These are phyloP conservation scores for Xylocampa areola DNA, from an alignment of 2,888 invertebrate genomes.

Conservation along the genomic window DNA sequence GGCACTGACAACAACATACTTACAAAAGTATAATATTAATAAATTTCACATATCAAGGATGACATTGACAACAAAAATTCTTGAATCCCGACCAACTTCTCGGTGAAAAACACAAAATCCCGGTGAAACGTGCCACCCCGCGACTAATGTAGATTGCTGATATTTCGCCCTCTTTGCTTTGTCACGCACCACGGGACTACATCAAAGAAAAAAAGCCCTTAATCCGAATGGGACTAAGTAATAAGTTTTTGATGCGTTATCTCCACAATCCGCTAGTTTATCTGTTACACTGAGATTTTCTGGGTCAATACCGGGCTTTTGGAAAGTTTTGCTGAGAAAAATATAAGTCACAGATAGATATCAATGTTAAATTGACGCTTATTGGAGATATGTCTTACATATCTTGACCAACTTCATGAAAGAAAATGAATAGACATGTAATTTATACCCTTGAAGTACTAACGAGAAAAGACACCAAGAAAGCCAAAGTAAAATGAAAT, in stretches of 20 bases:
- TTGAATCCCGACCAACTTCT: slow-evolving; percentile 36
- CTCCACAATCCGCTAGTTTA: slow-evolving; percentile 59
- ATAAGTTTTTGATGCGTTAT: slow-evolving; percentile 73
- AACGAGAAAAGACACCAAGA: not conserved
- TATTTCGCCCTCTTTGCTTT: slow-evolving; percentile 62
- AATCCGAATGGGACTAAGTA: slow-evolving; percentile 71
- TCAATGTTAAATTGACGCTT: slow-evolving; percentile 35
- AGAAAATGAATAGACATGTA: slow-evolving; percentile 16
- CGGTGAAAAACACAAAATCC: slow-evolving; percentile 49
- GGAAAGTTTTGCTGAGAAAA: slow-evolving; percentile 43
- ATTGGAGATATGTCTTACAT: slow-evolving; percentile 31
- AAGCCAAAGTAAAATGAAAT: slow-evolving; percentile 24
- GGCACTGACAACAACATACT: slow-evolving; percentile 43
- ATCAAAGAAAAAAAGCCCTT: slow-evolving; percentile 70
- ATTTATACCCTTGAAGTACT: slow-evolving; percentile 7
- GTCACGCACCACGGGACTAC: slow-evolving; percentile 65
- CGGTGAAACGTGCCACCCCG: slow-evolving; percentile 29
- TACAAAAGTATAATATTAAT: slow-evolving; percentile 59
- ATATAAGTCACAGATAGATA: slow-evolving; percentile 40
- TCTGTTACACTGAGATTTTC: slow-evolving; percentile 48
- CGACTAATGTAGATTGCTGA: slow-evolving; percentile 63
- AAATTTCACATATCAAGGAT: slow-evolving; percentile 59
- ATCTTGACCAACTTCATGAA: slow-evolving; percentile 4
- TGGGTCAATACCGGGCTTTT: slow-evolving; percentile 46
- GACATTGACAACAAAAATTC: slow-evolving; percentile 47